phyloP scores from a whole-genome alignment of 2,797 vertebrate genomes.

The Crocidura indochinensis region DNA sequence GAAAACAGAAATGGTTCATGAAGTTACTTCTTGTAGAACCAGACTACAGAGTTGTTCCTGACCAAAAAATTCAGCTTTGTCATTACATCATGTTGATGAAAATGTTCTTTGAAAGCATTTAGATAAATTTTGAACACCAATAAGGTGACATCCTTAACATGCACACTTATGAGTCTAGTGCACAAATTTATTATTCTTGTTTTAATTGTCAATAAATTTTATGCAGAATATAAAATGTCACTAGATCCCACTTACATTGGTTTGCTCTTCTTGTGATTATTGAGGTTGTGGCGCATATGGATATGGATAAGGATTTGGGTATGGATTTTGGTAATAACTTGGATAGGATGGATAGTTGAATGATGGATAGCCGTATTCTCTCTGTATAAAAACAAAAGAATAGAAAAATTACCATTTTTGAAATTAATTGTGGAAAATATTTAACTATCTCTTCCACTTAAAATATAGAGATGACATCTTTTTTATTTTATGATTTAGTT shows the following conservation, averaged over 20 bases:
- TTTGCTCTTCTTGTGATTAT: not conserved
- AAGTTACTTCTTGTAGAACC: not conserved
- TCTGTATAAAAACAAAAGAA: not conserved
- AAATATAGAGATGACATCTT: not conserved
- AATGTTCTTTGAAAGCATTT: not conserved
- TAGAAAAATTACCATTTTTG: not conserved
- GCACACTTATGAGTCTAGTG: not conserved
- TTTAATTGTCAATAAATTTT: not conserved
- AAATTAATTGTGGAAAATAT: not conserved
- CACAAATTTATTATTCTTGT: not conserved
- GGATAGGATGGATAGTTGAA: rapidly evolving
- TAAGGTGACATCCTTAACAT: not conserved
- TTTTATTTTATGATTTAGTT: not conserved
- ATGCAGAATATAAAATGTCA: not conserved
- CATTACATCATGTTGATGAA: not conserved
- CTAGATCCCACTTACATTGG: not conserved
- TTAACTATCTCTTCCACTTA: not conserved
- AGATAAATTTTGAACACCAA: not conserved
- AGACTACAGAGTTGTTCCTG: no score
- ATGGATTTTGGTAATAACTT: not conserved
- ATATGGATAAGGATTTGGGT: not conserved
- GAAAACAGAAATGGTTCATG: not conserved
- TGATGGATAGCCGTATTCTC: rapidly evolving
- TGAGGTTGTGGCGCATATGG: not conserved
- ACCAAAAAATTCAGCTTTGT: not conserved